phyloP scores from a whole-genome alignment of 2,888 invertebrate genomes.

The Volucella inanis region DNA sequence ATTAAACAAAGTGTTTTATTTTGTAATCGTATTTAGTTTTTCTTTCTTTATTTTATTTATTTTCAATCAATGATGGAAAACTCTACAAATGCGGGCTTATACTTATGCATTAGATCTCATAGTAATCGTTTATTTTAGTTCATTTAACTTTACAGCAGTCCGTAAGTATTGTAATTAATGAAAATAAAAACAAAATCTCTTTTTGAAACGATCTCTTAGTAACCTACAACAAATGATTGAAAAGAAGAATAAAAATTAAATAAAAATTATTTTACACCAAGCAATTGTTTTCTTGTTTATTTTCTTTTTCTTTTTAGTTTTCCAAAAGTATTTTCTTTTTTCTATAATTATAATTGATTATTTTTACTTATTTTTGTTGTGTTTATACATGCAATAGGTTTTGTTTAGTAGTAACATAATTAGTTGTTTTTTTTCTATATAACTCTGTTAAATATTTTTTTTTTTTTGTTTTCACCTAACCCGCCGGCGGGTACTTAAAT shows the following conservation, averaged over 20 bases:
- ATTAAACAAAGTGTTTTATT: conserved; percentile 66
- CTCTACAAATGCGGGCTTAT: conserved; percentile 66
- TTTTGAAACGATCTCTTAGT: conserved; percentile 72
- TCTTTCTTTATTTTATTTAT: conserved; percentile 59
- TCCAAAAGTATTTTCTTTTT: conserved; percentile 50
- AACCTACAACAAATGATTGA: conserved; percentile 76
- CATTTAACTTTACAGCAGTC: conserved; percentile 48
- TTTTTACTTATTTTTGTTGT: conserved; percentile 17
- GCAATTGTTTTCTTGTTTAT: conserved; percentile 33
- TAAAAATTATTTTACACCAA: conserved; percentile 32
- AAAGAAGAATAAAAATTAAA: conserved; percentile 27
- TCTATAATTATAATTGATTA: conserved; percentile 61
- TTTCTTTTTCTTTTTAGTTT: conserved; percentile 12
- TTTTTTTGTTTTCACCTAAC: conserved; percentile 59
- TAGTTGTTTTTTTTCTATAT: conserved; percentile 31
- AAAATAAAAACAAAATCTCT: background rate
- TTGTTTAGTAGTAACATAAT: conserved; percentile 29
- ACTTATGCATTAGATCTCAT: conserved; percentile 35
- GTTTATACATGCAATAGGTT: conserved; percentile 50
- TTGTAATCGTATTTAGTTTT: conserved; percentile 62
- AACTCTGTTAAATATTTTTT: conserved; percentile 52
- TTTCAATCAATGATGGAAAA: conserved; percentile 60
- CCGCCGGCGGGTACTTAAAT: conserved; percentile 74
- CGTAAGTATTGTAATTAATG: conserved; percentile 26
- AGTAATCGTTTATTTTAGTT: conserved; percentile 46